phyloP scores from a whole-genome alignment of 2,797 vertebrate species.

The Phrynocephalus vlangalii region DNA sequence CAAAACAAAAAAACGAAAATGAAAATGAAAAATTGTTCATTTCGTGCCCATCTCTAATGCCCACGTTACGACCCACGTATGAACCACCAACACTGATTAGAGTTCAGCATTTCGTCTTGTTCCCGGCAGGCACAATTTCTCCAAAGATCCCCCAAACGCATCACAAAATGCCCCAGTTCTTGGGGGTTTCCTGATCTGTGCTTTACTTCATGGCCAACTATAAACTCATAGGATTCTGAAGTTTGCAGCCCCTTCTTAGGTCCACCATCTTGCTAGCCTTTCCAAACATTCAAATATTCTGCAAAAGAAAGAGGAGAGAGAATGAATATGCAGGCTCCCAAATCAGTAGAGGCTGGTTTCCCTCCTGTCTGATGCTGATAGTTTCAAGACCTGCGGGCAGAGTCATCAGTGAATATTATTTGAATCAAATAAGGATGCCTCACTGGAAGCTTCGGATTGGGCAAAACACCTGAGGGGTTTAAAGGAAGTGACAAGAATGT shows the following conservation, averaged over 20 bases:
- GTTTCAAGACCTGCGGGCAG: neutral
- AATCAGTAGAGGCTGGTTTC: neutral
- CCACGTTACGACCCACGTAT: too few relatives aligned
- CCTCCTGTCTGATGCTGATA: neutral
- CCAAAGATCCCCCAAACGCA: too few relatives aligned
- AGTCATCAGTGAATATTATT: neutral
- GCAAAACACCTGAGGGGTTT: neutral
- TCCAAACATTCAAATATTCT: neutral
- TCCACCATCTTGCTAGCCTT: neutral
- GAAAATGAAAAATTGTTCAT: too few relatives aligned
- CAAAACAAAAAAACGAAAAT: too few relatives aligned
- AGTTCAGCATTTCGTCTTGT: too few relatives aligned
- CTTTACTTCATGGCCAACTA: too few relatives aligned
- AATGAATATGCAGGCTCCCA: neutral
- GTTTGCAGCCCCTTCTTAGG: neutral
- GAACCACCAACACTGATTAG: too few relatives aligned
- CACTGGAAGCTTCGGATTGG: neutral
- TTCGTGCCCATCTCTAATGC: too few relatives aligned
- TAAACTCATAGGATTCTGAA: neutral
- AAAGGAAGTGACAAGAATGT: neutral
- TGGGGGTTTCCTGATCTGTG: too few relatives aligned
- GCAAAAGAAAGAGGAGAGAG: neutral
- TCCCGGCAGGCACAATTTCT: too few relatives aligned
- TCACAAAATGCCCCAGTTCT: too few relatives aligned
- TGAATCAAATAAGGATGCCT: neutral